Conservation (phyloP, 1,140 invertebrate species). For the Platyura marginata region DNA sequence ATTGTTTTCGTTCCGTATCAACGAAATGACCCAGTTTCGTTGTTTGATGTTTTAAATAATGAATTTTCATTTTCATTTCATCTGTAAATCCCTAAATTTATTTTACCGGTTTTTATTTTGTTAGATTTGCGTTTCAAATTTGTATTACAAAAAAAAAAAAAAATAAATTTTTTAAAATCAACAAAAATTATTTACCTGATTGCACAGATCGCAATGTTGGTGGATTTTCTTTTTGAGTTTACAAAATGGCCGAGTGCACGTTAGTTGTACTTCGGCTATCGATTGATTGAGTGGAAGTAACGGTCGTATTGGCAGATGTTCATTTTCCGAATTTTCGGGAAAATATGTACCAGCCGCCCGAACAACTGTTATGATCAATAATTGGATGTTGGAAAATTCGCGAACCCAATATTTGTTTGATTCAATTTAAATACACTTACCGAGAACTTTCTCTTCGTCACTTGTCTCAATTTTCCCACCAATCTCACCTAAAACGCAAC, state of each 20-base stretch:
- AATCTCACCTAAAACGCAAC: neutral
- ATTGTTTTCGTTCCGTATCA: neutral
- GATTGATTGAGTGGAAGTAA: constrained; percentile 26
- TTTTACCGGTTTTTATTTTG: no score
- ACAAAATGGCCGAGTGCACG: constrained; percentile 66
- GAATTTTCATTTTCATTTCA: constrained; percentile 3
- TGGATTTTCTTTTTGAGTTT: constrained; percentile 71
- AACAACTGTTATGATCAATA: no score
- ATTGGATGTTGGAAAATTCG: no score
- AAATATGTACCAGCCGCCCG: constrained; percentile 23
- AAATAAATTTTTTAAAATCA: constrained; percentile 1
- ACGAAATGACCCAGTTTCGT: neutral
- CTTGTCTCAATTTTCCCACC: neutral
- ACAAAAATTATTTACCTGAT: constrained; percentile 35
- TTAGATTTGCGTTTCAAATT: no score
- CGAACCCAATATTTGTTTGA: no score
- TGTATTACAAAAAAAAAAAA: no score
- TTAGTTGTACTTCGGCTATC: constrained; percentile 11
- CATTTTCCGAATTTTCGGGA: constrained; percentile 14
- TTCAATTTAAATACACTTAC: constrained; percentile 13
- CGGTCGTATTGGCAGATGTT: neutral
- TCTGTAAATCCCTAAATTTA: constrained; percentile 52
- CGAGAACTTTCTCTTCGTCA: constrained; percentile 16
- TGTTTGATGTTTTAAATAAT: constrained; percentile 2
- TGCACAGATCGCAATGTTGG: constrained; percentile 74